Evolutionary conservation across 2,113 vertebrate species (phyloP).

Genomic region (Ophiodon elongatus): DNA sequence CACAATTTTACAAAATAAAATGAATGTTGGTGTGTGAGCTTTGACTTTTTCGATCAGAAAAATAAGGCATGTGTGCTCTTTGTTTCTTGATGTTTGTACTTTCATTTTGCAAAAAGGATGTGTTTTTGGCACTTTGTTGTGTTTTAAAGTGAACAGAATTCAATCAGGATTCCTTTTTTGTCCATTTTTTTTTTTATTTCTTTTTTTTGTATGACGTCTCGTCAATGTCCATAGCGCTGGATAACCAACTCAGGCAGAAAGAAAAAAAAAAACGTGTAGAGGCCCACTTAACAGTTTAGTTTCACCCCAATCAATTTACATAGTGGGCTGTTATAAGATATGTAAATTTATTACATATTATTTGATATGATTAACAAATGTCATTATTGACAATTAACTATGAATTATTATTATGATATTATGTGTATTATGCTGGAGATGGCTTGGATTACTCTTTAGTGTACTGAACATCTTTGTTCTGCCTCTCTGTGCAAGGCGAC

Average conservation of each 20-base stretch:
- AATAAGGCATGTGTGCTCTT: conserved; percentile 71
- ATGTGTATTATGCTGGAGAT: conserved; percentile 78
- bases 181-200: conserved; percentile 63
- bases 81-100: conserved; percentile 86
- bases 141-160: conserved; percentile 84
- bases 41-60: conserved; percentile 91
- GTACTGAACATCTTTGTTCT: conserved; percentile 66
- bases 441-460: conserved; percentile 69
- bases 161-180: conserved; percentile 82
- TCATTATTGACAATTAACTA: conserved; percentile 75
- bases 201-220: conserved; percentile 77
- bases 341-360: conserved; percentile 79
- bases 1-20: conserved; percentile 92
- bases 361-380: conserved; percentile 82
- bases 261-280: conserved; percentile 75
- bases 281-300: conserved; percentile 74
- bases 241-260: conserved; percentile 87
- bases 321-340: conserved; percentile 81
- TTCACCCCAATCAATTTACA: conserved; percentile 78
- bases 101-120: conserved; percentile 86
- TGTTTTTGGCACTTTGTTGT: conserved; percentile 76
- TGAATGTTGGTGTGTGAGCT: conserved; percentile 94
- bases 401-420: conserved; percentile 80
- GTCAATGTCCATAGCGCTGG: conserved; percentile 85
- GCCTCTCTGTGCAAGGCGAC: conserved; percentile 60